These are phyloP conservation scores for Leptogaster cylindrica DNA, from an alignment of 2,888 invertebrate genomes.

Conservation along the genomic window DNA sequence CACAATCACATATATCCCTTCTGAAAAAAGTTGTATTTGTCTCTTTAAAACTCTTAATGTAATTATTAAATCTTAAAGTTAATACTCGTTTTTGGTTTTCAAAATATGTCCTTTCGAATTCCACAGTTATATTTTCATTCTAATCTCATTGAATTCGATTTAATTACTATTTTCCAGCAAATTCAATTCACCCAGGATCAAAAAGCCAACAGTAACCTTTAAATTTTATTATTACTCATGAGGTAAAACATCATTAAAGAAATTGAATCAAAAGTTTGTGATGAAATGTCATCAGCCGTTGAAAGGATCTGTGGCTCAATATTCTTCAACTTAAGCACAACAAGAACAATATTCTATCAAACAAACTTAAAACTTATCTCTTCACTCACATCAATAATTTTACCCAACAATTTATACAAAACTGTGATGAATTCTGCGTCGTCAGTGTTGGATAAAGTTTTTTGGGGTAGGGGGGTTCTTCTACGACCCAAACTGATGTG, in stretches of 20 bases:
- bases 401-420: constrained; percentile 43
- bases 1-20: no score
- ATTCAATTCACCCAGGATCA: no score
- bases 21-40: no score
- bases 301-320: neutral
- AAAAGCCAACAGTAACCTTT: no score
- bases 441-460: neutral
- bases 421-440: neutral
- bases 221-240: constrained; percentile 1
- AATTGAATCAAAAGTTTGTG: constrained; percentile 43
- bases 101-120: no score
- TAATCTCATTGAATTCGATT: no score
- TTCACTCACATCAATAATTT: constrained; percentile 44
- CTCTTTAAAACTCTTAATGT: no score
- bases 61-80: no score
- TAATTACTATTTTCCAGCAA: no score
- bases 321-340: neutral
- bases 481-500: constrained; percentile 28
- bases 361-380: constrained; percentile 42
- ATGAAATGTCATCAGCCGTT: constrained; percentile 17
- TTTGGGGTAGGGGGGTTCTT: neutral
- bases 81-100: no score
- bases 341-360: constrained; percentile 41
- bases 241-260: constrained; percentile 27
- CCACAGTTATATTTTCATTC: no score